These are phyloP conservation scores for Antheraea mylitta DNA, from an alignment of 1,140 invertebrate genomes.

Conservation along the genomic window DNA sequence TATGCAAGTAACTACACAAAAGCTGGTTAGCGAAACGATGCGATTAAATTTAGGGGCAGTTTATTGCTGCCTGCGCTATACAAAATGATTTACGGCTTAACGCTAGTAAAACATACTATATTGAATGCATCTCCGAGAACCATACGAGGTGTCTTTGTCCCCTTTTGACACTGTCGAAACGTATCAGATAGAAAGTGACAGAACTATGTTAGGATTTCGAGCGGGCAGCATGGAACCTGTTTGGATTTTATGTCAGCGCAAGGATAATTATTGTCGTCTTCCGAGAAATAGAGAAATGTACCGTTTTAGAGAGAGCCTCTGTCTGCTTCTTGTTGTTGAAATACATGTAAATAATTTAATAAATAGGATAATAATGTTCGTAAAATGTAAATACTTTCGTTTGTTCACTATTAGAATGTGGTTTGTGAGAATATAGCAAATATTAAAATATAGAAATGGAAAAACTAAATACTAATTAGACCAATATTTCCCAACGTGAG, in stretches of 20 bases:
- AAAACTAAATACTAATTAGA: no score
- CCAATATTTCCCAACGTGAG: no score
- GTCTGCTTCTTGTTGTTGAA: not conserved
- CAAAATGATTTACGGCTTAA: slow-evolving; percentile 35
- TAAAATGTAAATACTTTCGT: no score
- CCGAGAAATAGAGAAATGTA: not conserved
- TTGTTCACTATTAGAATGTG: no score
- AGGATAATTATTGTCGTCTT: not conserved
- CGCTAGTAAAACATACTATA: slow-evolving; percentile 25
- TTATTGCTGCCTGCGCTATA: slow-evolving; percentile 25
- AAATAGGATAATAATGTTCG: no score
- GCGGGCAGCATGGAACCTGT: not conserved
- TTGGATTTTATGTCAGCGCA: not conserved
- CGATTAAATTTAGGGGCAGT: slow-evolving; percentile 43
- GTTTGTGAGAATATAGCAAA: no score
- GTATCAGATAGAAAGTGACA: not conserved
- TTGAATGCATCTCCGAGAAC: not conserved
- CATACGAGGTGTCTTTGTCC: not conserved
- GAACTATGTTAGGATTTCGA: not conserved
- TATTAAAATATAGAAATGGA: no score
- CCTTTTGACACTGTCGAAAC: not conserved
- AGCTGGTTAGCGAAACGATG: slow-evolving; percentile 21
- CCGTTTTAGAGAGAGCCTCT: not conserved
- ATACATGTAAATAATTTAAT: not conserved
- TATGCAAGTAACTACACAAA: not conserved